Evolutionary conservation across 2,113 vertebrate genomes (phyloP), one percentile per base, ranked within the genome.

Genomic region (Neopipo cinnamomea): DNA sequence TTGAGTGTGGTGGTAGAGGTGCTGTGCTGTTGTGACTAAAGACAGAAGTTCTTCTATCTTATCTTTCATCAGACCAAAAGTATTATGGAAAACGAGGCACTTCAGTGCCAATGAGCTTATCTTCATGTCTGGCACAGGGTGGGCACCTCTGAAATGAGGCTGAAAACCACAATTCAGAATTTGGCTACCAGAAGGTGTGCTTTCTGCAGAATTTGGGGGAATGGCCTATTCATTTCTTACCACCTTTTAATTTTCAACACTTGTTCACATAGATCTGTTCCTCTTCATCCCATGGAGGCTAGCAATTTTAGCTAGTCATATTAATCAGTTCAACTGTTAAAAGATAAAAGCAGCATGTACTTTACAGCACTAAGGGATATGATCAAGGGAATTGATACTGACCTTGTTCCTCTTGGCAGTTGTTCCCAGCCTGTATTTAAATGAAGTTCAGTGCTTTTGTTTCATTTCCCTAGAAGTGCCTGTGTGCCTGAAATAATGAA

Each of bases 361-460:
- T 93, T 71, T 35, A n/a, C 72, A 86, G 72, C 79, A 63, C 12
- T 76, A 5, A 85, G 78, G 71, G 68, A 14, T 82, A 12, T 35
- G 82, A 85, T 81, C 89, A 49, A 85, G 95, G 83, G 93, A 93
- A 78, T 91, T 87, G n/a, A 28, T 30, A 53, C 76, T 95, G 96
- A 92, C 95, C 96, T 97, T 92, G 83, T 46, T 96, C 89, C 93
- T 95, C 94, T 25, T 95, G 94, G 91, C 93, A 93, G 65, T 93
- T 87, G 66, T 91, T 91, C 87, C 84, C 87, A 93, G 81, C 68
- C 89, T 75, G 76, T 84, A 95, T 95, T 95, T 87, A 95, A 96
- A 97, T 93, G 79, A 97, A 93, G 73, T 87, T 93, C 5, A 0
- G 73, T 91, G 46, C 91, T 93, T 96, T 92, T 91, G 56, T 96